Base-by-base conservation (phyloP, 2,888 invertebrate species). In the Synanthedon andrenaeformis region DNA sequence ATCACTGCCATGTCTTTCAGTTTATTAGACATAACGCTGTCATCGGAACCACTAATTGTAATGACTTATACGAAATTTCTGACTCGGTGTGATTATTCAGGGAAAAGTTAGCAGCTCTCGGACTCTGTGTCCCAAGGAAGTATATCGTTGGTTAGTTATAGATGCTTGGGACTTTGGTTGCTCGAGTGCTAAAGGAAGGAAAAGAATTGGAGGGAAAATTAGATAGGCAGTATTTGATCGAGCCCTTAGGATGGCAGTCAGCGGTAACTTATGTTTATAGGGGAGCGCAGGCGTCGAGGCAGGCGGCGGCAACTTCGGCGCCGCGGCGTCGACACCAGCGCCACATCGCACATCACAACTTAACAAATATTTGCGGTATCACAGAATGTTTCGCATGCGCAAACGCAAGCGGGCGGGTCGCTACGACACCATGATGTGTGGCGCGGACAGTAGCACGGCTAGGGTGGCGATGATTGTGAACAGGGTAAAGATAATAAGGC, bases 401-500 rank as follows among this genome's bases (percentile, higher is more conserved):
- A 84, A 75, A 52, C 58, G 59, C 56, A 58, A 66, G 79, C 86
- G 85, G 79, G 88, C 88, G 84, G 85, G 79, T 84, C 89, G 91
- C 91, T 92, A 94, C 92, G 93, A 93, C 89, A 95, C 95, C 90
- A 96, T 95, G 89, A 96, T 95, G 91, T 97, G 96, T 76, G 97
- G 97, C 88, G 97, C 97, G 88, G 96, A 95, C 90, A 96, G 93
- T 87, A 97, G 93, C 91, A 97, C 96, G 90, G 96, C 96, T 90
- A 96, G 93, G 88, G 97, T 96, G 89, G 96, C 96, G 89, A 96
- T 93, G 91, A 96, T 95, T 90, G 97, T 97, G 93, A 97, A 97
- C 90, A 96, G 92, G 90, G 97, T 96, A 93, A 98, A 98, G 91
- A 97, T 94, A 92, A 97, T 96, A 93, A 98, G 95, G 94, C 98